Evolutionary conservation across 2,113 vertebrate genomes (phyloP), one percentile per base, ranked within the genome.

Genomic region (Pao palembangensis): DNA sequence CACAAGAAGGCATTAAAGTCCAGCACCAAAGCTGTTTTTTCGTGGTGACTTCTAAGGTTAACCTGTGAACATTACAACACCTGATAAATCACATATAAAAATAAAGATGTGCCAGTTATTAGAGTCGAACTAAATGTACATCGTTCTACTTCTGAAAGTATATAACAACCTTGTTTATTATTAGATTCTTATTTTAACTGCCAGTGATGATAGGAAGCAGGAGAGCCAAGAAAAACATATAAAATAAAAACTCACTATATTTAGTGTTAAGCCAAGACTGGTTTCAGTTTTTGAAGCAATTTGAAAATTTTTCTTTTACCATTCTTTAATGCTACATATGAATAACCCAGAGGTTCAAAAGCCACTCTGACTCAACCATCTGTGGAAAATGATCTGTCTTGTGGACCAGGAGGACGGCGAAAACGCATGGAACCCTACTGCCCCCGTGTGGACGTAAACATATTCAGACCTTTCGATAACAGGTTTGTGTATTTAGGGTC

Each of bases 381-480:
- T 58, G 61, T 63, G 64, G 49, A 44, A 67, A 58, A 73, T 57
- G 20, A 73, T 54, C 23, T n/a, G 18, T 14, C 8, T 50, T 16
- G 44, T 14, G 14, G 52, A 55, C 47, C 58, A 43, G 65, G 2
- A 28, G n/a, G 69, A n/a, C 5, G 4, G 65, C 25, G 5, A 38
- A 31, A 38, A 38, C 34, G 8, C 34, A 12, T 77, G 62, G 75
- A 76, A 62, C 83, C 87, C 83, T 79, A 84, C 81, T 90, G 87
- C 87, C 87, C 86, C 72, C 90, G 38, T 59, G 18, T 90, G 89
- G 78, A 46, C 41, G 59, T 23, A 13, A 43, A 50, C 44, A 58
- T 55, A 47, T 34, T 75, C 43, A 65, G 23, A 31, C 34, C 54
- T 23, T 31, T 2, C 34, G 34, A 38, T 2, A 11, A 38, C 34